Conservation (phyloP, 1,140 invertebrate genomes). For the Brachionus manjavacas region DNA sequence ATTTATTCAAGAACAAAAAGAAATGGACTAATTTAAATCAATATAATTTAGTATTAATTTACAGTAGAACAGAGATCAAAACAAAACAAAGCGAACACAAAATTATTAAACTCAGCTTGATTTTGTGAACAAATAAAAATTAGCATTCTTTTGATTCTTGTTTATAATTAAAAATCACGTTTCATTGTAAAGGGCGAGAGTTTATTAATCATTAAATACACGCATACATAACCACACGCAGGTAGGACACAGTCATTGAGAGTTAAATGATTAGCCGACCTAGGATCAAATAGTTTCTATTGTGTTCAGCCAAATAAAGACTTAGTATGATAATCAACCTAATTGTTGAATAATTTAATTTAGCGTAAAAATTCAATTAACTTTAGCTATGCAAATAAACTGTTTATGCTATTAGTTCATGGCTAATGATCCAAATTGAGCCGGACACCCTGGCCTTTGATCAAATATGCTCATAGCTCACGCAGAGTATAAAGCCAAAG, state of each 20-base stretch:
- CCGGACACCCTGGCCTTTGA: neutral
- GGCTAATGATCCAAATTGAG: neutral
- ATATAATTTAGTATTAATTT: conserved; percentile 5
- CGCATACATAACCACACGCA: conserved; percentile 24
- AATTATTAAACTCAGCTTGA: conserved; percentile 17
- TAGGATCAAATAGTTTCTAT: conserved; percentile 20
- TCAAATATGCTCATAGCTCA: neutral
- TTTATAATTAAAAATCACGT: conserved; percentile 35
- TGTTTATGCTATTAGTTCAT: neutral
- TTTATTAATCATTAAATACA: neutral
- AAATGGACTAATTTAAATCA: neutral
- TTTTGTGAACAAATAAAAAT: conserved; percentile 5
- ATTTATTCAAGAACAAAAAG: neutral
- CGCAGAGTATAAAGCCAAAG: neutral
- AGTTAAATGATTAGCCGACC: neutral
- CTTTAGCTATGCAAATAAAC: neutral
- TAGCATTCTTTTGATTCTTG: conserved; percentile 18
- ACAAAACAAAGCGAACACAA: neutral
- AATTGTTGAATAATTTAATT: conserved; percentile 21
- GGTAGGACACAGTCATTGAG: neutral
- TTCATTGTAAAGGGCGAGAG: conserved; percentile 6
- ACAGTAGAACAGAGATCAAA: conserved; percentile 27
- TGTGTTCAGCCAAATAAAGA: neutral
- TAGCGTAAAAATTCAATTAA: conserved; percentile 19
- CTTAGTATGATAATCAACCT: conserved; percentile 2